These are phyloP conservation scores for Pterocles gutturalis DNA, from an alignment of 2,113 vertebrate genomes.

Conservation along the genomic window DNA sequence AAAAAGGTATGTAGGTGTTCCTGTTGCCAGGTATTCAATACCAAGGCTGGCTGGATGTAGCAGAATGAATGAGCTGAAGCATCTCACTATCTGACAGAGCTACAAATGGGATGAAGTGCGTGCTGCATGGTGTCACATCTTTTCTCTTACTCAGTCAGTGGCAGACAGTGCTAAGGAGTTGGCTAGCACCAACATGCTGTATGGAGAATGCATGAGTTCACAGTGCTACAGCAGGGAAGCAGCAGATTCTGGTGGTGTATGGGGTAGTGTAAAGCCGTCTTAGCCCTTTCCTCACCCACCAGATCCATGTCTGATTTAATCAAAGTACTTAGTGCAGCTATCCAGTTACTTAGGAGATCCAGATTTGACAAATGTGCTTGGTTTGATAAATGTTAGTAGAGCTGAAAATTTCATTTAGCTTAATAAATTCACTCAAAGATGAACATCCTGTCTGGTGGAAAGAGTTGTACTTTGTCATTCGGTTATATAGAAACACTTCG, in stretches of 20 bases:
- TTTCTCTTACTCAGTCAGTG: background rate
- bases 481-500: background rate
- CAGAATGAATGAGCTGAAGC: background rate
- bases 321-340: background rate
- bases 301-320: background rate
- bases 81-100: background rate
- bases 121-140: background rate
- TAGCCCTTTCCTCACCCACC: background rate
- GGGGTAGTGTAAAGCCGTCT: background rate
- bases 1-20: background rate
- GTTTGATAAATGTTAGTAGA: background rate
- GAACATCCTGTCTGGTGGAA: background rate
- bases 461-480: background rate
- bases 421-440: background rate
- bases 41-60: background rate
- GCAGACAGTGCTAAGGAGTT: background rate
- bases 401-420: background rate
- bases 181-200: background rate
- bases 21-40: background rate
- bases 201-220: accelerated
- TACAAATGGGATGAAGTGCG: background rate
- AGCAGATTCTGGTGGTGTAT: background rate
- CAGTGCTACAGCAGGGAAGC: background rate
- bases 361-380: background rate
- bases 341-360: background rate